phyloP scores from a whole-genome alignment of 2,888 invertebrate species.

The Rhagonycha fulva region DNA sequence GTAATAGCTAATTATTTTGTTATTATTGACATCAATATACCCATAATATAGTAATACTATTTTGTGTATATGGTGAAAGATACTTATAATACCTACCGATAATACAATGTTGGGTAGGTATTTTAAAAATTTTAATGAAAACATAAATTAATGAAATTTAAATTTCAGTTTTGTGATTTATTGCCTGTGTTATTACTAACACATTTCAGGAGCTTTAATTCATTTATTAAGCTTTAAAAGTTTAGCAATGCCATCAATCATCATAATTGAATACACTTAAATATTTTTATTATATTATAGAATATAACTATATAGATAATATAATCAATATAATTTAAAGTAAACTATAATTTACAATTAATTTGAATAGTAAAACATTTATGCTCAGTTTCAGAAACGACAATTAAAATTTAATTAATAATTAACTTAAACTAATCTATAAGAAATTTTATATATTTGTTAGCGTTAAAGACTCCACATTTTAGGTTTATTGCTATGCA shows the following conservation, averaged over 20 bases:
- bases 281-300: neutral
- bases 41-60: no score
- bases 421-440: no score
- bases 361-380: neutral
- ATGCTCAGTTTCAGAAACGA: no score
- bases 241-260: neutral
- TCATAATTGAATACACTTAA: neutral
- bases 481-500: no score
- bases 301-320: neutral
- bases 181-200: neutral
- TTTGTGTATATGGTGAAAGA: no score
- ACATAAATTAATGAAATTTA: neutral
- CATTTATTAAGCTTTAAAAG: neutral
- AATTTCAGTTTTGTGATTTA: neutral
- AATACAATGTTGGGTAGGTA: neutral
- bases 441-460: no score
- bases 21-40: no score
- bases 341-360: neutral
- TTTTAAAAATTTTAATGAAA: neutral
- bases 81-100: neutral
- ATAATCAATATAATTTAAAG: neutral
- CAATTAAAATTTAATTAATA: no score
- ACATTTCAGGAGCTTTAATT: neutral
- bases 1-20: no score
- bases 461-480: no score